Evolutionary conservation across 2,113 vertebrate species (phyloP), one percentile per base, ranked within the genome.

Genomic region (Micromys minutus): DNA sequence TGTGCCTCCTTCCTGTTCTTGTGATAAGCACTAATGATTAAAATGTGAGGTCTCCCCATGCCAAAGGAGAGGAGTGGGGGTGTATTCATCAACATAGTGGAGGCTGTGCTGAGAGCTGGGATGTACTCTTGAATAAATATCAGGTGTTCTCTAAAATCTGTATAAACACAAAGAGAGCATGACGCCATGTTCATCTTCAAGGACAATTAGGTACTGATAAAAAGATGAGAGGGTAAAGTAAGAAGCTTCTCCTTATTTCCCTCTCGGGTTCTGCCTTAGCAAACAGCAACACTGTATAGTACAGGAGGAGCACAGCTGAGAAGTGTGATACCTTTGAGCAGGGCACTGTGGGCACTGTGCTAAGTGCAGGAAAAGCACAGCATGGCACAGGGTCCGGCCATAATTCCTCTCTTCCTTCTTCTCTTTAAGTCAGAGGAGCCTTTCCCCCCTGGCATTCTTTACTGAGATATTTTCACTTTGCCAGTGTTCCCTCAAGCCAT

Each of bases 61-160:
- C 65, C 45, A 52, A 36, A 45, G 91, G 63, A 75, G 22, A 67
- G 29, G 57, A 71, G 47, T 69, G 69, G 21, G 55, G 8, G 47
- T 65, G 7, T 13, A 15, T 26, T 55, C 45, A 4, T 85, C 63
- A 84, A 36, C 21, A 17, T 50, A 87, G 47, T 7, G 17, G 75
- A 93, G 16, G 24, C 71, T 47, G 45, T 50, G 3, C 13, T 22
- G 59, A 72, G 65, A 79, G 12, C 42, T 50, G 34, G 17, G 5
- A 6, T 22, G 59, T 22, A 86, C 34, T 31, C 31, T 88, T 67
- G 67, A 7, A 50, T 67, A 88, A 26, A n/a, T 59, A 86, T 22
- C 90, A 74, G 39, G 1, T 36, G 3, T 67, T 87, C 91, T 87
- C 90, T 80, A 90, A 92, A 95, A 89, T 59, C 88, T 88, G n/a